A percentile compares a stretch with the other conserved stretches of the same genome.
phyloP scores from a whole-genome alignment of 2,113 vertebrate species.

The Dinomys branickii region DNA sequence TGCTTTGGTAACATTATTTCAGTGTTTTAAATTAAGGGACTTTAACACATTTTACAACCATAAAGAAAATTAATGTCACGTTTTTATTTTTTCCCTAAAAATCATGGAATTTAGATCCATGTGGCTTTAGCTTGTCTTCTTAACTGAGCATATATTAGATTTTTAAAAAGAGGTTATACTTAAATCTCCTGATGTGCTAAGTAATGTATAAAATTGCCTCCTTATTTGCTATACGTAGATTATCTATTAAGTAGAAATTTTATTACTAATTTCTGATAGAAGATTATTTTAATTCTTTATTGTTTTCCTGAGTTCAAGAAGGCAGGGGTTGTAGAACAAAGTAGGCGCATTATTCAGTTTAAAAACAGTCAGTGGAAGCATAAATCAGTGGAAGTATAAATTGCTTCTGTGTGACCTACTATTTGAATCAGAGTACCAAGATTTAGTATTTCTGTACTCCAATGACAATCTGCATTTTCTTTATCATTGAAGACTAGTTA shows the following conservation, averaged over 20 bases:
- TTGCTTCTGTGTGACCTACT: not conserved
- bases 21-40: slow-evolving; percentile 45
- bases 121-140: slow-evolving; percentile 25
- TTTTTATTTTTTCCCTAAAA: slow-evolving; percentile 9
- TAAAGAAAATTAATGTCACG: slow-evolving; percentile 8
- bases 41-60: slow-evolving; percentile 19
- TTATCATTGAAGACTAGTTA: not conserved
- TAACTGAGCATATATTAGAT: not conserved
- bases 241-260: not conserved
- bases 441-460: not conserved
- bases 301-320: not conserved
- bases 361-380: not conserved
- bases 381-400: not conserved
- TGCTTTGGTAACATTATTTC: slow-evolving; percentile 47
- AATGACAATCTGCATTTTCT: not conserved
- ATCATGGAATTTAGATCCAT: not conserved
- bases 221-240: slow-evolving; percentile 47
- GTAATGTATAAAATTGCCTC: slow-evolving; percentile 45
- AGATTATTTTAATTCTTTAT: slow-evolving; percentile 1
- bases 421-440: not conserved
- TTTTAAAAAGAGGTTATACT: slow-evolving; percentile 15
- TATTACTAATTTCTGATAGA: not conserved
- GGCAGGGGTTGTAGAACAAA: not conserved
- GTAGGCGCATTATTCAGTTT: not conserved
- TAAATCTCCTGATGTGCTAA: slow-evolving; percentile 12